These are phyloP conservation scores for Aphrocallistes beatrix DNA, from an alignment of 37 sponge, comb jelly and placozoan genomes.

Conservation along the genomic window DNA sequence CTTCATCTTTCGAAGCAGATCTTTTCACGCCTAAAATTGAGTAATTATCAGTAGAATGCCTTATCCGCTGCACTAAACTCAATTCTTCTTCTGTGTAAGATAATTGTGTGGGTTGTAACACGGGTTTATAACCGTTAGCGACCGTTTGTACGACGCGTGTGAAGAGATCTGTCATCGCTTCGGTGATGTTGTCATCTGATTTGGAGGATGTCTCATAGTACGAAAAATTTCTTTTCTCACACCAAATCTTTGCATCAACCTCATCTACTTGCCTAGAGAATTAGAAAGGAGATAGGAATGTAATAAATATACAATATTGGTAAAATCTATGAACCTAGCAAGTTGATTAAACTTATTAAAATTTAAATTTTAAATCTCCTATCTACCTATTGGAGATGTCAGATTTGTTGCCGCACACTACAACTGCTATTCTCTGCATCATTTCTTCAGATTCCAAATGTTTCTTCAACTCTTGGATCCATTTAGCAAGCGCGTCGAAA, in stretches of 20 bases:
- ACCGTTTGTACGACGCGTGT: neutral
- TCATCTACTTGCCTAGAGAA: slow-evolving; percentile 33
- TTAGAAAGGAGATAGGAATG: too few species aligned
- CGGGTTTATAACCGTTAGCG: neutral
- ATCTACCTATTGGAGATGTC: slow-evolving; percentile 3
- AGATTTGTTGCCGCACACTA: slow-evolving; percentile 81
- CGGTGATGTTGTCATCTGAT: slow-evolving; percentile 45
- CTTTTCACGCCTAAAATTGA: slow-evolving; percentile 50
- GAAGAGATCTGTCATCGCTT: slow-evolving; percentile 23
- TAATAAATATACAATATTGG: too few species aligned
- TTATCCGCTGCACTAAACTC: slow-evolving; percentile 39
- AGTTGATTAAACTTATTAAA: too few species aligned
- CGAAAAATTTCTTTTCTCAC: slow-evolving; percentile 66
- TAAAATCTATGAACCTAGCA: too few species aligned
- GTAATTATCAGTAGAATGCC: slow-evolving; percentile 33
- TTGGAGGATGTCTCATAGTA: slow-evolving; percentile 85
- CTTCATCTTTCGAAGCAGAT: slow-evolving; percentile 53
- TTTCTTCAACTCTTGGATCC: slow-evolving; percentile 69
- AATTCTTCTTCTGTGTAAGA: slow-evolving; percentile 68
- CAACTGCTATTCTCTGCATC: slow-evolving; percentile 46
- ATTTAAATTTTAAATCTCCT: too few species aligned
- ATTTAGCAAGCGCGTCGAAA: slow-evolving; percentile 59
- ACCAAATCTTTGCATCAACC: slow-evolving; percentile 66
- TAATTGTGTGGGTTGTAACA: neutral
- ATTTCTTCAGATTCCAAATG: slow-evolving; percentile 37